phyloP scores from a whole-genome alignment of 2,113 vertebrate genomes.

The Rhea pennata region DNA sequence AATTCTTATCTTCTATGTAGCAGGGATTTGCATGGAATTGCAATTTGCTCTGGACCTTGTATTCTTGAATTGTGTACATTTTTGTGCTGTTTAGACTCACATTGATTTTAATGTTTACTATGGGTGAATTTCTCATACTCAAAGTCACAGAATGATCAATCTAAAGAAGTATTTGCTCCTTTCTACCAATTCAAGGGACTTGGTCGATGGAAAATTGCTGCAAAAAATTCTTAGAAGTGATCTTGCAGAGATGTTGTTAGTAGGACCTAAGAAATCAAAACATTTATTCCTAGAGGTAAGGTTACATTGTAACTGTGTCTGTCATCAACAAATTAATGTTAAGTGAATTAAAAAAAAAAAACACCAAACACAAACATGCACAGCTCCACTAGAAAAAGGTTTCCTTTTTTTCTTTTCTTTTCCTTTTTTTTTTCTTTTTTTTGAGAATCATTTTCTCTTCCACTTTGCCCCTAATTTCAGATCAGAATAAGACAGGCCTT shows the following conservation, averaged over 20 bases:
- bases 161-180: accelerated
- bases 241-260: not conserved
- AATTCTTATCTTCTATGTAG: not conserved
- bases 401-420: not conserved
- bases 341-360: too few species aligned
- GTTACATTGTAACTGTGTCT: not conserved
- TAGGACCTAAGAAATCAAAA: not conserved
- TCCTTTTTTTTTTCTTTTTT: too few species aligned
- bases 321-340: too few species aligned
- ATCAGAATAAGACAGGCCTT: not conserved
- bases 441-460: not conserved
- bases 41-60: not conserved
- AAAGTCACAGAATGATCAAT: not conserved
- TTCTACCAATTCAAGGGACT: not conserved
- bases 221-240: not conserved
- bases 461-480: not conserved
- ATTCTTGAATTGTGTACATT: not conserved
- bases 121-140: not conserved
- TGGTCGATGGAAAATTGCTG: not conserved
- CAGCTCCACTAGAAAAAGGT: not conserved
- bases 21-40: not conserved
- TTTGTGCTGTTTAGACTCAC: not conserved
- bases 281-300: not conserved
- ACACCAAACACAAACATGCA: not conserved
- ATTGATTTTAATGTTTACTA: not conserved